Evolutionary conservation across 1,140 invertebrate genomes (phyloP).

Genomic region (Procambarus clarkii): DNA sequence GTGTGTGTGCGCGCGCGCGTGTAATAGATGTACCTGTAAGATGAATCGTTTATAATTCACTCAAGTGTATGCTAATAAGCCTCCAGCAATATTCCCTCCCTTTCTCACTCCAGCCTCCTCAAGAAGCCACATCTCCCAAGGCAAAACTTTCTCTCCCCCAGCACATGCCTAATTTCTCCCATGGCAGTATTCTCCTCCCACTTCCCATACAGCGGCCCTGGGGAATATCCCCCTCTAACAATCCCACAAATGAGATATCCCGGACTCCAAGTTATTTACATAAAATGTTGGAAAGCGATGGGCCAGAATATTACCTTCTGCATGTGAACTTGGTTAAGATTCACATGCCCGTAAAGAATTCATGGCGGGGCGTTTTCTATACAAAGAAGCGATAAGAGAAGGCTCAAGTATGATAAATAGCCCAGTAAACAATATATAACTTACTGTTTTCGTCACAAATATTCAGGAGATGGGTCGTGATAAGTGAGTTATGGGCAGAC

Average conservation of each 20-base stretch:
- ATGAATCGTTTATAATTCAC: no score
- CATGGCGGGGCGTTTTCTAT: slow-evolving; percentile 27
- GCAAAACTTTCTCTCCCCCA: no score
- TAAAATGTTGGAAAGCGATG: background rate
- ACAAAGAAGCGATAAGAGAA: background rate
- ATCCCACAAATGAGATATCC: slow-evolving; percentile 3
- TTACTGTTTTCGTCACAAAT: slow-evolving; percentile 31
- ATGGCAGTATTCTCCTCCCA: no score
- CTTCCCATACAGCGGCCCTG: background rate
- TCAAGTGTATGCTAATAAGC: no score
- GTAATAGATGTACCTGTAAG: no score
- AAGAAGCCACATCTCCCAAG: no score
- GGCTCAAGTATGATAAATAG: slow-evolving; percentile 31
- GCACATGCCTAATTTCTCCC: no score
- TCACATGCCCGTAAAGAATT: slow-evolving; percentile 1
- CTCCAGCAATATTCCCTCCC: background rate
- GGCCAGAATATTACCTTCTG: background rate
- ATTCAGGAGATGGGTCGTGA: slow-evolving; percentile 5
- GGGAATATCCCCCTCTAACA: background rate
- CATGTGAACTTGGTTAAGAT: background rate
- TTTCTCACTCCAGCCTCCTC: no score
- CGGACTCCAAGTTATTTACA: background rate
- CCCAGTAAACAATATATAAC: slow-evolving; percentile 32
- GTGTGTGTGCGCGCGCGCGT: no score
- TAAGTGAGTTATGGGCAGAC: slow-evolving; percentile 16